phyloP scores from a whole-genome alignment of 2,888 invertebrate genomes.

The Phytoseiulus persimilis region DNA sequence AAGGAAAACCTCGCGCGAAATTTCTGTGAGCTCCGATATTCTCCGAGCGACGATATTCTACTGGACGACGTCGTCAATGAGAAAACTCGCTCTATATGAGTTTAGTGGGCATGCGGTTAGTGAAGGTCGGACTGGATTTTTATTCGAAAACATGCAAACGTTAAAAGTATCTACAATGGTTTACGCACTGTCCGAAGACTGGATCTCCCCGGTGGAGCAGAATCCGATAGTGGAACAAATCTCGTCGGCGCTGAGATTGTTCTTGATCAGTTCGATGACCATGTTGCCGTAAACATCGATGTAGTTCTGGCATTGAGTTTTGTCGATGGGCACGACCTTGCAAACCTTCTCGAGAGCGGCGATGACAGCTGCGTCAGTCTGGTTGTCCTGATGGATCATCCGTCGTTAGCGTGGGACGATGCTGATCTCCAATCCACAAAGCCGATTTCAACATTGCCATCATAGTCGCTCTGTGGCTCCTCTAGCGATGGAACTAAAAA shows the following conservation, averaged over 20 bases:
- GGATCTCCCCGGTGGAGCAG: not conserved
- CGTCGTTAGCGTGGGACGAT: too few species aligned
- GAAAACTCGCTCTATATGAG: not conserved
- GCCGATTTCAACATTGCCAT: too few species aligned
- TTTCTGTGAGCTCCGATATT: too few species aligned
- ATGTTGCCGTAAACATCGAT: not conserved
- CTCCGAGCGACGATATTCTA: not conserved
- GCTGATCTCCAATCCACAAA: too few species aligned
- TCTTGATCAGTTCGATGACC: conserved; percentile 16
- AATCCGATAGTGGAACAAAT: conserved; percentile 19
- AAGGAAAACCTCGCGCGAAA: too few species aligned
- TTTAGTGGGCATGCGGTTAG: not conserved
- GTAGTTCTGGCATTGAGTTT: not conserved
- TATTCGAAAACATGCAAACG: not conserved
- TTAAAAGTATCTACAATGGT: not conserved
- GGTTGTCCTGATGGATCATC: not conserved
- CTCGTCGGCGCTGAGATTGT: not conserved
- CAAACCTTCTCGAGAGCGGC: not conserved
- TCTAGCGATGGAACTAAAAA: too few species aligned
- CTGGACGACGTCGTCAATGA: not conserved
- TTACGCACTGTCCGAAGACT: not conserved
- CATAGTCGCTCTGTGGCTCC: too few species aligned
- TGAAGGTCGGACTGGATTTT: not conserved
- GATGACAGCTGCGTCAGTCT: conserved; percentile 7
- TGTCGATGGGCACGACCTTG: not conserved